Conservation (phyloP, 2,888 invertebrate genomes). For the Andrena camellia region DNA sequence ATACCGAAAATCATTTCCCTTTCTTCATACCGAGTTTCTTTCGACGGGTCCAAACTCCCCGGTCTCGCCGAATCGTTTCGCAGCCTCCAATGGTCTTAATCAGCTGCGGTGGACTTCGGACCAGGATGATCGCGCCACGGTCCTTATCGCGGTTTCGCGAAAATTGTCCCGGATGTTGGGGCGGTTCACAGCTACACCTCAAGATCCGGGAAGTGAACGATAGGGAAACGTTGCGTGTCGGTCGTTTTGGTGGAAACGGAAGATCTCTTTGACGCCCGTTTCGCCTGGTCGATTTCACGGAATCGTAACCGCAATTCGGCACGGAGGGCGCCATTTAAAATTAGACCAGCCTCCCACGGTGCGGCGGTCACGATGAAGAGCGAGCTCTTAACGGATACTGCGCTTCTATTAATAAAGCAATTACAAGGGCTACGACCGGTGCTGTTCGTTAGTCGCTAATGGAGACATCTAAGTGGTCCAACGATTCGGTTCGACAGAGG, state of each 20-base stretch:
- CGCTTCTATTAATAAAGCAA: slow-evolving; percentile 72
- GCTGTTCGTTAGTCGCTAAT: slow-evolving; percentile 47
- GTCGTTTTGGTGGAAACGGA: slow-evolving; percentile 12
- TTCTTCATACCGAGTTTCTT: neutral
- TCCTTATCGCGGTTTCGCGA: slow-evolving; percentile 63
- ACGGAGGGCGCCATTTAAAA: slow-evolving; percentile 62
- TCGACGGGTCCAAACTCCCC: slow-evolving; percentile 14
- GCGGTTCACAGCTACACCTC: slow-evolving; percentile 49
- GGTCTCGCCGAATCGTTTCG: neutral
- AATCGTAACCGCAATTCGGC: slow-evolving; percentile 31
- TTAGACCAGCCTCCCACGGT: slow-evolving; percentile 70
- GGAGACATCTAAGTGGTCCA: slow-evolving; percentile 6
- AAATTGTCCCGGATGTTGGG: slow-evolving; percentile 63
- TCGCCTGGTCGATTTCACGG: neutral
- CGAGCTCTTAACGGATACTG: slow-evolving; percentile 59
- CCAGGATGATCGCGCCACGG: slow-evolving; percentile 7
- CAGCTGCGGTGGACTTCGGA: slow-evolving; percentile 28
- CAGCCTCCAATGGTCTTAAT: neutral
- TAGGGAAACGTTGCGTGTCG: slow-evolving; percentile 50
- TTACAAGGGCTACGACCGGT: slow-evolving; percentile 70
- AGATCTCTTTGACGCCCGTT: slow-evolving; percentile 1
- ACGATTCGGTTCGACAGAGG: too few species aligned
- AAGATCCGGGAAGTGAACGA: slow-evolving; percentile 70
- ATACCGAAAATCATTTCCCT: too few species aligned
- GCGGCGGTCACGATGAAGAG: slow-evolving; percentile 49